phyloP scores from a whole-genome alignment of 2,797 vertebrate species.

The Adelosebastes latens region DNA sequence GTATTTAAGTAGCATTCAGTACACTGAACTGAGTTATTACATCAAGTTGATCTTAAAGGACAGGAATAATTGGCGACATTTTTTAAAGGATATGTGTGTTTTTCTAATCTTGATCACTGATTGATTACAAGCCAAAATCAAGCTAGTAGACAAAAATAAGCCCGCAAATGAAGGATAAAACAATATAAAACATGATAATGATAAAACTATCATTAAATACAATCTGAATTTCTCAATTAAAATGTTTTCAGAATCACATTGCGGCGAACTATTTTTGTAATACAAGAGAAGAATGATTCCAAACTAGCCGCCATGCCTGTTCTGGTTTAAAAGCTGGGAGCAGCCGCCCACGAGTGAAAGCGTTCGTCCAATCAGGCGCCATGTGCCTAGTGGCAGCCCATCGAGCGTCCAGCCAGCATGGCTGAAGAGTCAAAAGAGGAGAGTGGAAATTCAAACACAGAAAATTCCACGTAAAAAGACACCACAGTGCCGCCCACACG shows the following conservation, averaged over 20 bases:
- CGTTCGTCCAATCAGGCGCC: too few species aligned
- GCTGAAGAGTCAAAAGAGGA: too few species aligned
- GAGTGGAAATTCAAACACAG: neutral
- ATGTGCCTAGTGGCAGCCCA: too few species aligned
- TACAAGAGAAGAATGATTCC: too few species aligned
- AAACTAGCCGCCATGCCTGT: too few species aligned
- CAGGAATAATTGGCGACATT: neutral
- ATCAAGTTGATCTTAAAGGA: neutral
- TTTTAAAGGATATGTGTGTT: neutral
- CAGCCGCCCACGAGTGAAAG: too few species aligned
- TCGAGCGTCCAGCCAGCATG: too few species aligned
- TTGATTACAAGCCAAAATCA: neutral
- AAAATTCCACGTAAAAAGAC: neutral
- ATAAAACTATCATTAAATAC: neutral
- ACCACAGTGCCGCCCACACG: too few species aligned
- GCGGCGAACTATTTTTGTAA: too few species aligned
- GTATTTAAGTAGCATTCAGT: slow-evolving; percentile 10
- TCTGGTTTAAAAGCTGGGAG: too few species aligned
- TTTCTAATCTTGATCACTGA: neutral
- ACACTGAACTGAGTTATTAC: neutral
- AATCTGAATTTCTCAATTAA: neutral
- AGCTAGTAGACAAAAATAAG: neutral
- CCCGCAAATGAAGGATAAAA: neutral
- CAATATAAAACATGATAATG: neutral
- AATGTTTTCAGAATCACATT: too few species aligned